Base-by-base conservation (phyloP, 1,140 invertebrate genomes). In the Bombus superbus region DNA sequence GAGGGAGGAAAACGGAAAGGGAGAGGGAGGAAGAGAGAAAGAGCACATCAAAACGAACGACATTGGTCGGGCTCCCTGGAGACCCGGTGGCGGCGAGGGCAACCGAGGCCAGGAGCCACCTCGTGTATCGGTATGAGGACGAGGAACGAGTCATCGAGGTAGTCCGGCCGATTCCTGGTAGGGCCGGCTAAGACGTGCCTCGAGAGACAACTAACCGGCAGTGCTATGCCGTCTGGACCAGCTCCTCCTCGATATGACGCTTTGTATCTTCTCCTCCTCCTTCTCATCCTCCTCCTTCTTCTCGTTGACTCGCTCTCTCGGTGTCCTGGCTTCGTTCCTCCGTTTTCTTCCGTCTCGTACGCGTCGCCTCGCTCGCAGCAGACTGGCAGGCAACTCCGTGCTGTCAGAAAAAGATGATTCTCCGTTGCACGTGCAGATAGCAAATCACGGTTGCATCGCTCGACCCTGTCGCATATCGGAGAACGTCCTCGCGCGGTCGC, bases 191-290 rank as follows among this genome's bases (percentile, higher is more conserved):
- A 83, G 92, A 95, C 93, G 94, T 95, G 94, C 92, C 89, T 93
- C 90, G 94, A 89, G 91, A 95, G 92, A 93, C 92, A 94, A 95
- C 92, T 93, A 94, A 92, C 88, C 86, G 87, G 79, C 81, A 86
- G 82, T 86, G 86, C 89, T 90, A 90, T 88, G 89, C 78, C 72
- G 91, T 93, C 92, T 90, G 87, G 90, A 91, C 87, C 90, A 89
- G 91, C 90, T 91, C 88, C 84, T 89, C 74, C 77, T 91, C 91
- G 84, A 91, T 93, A 92, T 90, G 80, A 91, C 86, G 87, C 89
- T 88, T 88, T 86, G 86, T 89, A 86, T 81, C 87, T 83, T 87
- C 86, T 80, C 83, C 81, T 76, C 69, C 81, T 87, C 72, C 77
- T 77, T 40, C 68, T 59, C 53, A 68, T n/a, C 38, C 10, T 83